Base-by-base conservation (phyloP, 2,797 vertebrate species). In the Dendrocincla tyrannina region DNA sequence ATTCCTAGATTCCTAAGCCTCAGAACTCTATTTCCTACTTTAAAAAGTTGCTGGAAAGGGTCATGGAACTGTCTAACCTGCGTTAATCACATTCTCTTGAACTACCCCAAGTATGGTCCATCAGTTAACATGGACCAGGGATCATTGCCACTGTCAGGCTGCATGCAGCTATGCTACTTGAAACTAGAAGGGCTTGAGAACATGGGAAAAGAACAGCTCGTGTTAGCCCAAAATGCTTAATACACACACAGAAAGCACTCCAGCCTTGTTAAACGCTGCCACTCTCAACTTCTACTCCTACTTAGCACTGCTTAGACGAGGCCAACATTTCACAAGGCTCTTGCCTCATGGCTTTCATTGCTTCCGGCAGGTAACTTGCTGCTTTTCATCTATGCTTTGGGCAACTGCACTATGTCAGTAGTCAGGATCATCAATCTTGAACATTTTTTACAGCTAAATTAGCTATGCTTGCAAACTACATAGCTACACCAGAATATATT, bases 281-380 rank as follows among this genome's bases (percentile, higher is more conserved):
- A 55, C 9, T 3, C 9, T 86, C 32, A 81, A 49, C 19, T 74
- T 35, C 35, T 70, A 11, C 17, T 73, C 18, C 10, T 19, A 35
- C 23, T 73, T 52, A 83, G 37, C 23, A 14, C 12, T n/a, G 49
- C 41, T 60, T 11, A 37, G 25, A 41, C 59, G 63, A 39, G 14
- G 50, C 10, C 58, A 67, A 2, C 33, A 33, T 35, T 63, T 37
- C 70, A 52, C 18, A 52, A 7, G 28, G 16, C 10, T 30, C 44
- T 49, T 53, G 42, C 46, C 52, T 56, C 66, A 49, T 32, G 41
- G 35, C 6, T 53, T 90, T 62, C 11, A 25, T 58, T 62, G 60
- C 39, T 85, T 66, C 50, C 11, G 33, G 42, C 15, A 70, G 1
- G 1, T 17, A 68, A 75, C 0, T 0, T 32, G 35, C 13, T 44